Evolutionary conservation across 2,888 invertebrate genomes (phyloP).

Genomic region (Endotricha flammealis): DNA sequence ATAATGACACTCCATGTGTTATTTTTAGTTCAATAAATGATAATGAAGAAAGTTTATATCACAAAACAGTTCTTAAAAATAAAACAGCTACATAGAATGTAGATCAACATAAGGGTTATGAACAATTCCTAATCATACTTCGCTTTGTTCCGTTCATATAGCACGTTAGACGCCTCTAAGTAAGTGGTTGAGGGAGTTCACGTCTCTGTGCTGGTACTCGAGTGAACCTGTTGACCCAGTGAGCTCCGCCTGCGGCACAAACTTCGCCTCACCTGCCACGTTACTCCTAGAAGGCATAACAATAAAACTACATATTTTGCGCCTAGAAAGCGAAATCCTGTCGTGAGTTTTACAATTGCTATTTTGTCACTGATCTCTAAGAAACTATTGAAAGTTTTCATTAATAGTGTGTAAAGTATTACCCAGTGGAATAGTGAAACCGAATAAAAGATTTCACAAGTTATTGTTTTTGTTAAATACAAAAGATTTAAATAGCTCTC

Average conservation of each 20-base stretch:
- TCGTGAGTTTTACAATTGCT: no score
- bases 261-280: conserved; percentile 51
- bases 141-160: conserved; percentile 22
- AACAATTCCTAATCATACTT: conserved; percentile 10
- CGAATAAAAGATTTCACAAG: no score
- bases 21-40: no score
- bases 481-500: conserved; percentile 2
- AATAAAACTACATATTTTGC: no score
- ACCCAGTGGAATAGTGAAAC: no score
- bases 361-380: no score
- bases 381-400: no score
- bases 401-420: no score
- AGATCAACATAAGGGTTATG: background rate
- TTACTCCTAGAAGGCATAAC: conserved; percentile 30
- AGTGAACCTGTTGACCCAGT: conserved; percentile 70
- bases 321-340: no score
- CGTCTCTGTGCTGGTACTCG: conserved; percentile 53
- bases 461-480: no score
- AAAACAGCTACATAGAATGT: background rate
- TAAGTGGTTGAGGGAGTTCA: conserved; percentile 61
- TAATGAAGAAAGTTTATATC: no score
- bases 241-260: conserved; percentile 55
- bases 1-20: no score
- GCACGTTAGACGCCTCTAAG: conserved; percentile 46
- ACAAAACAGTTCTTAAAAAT: background rate